Evolutionary conservation across 1,140 invertebrate species (phyloP).

Genomic region (Planococcus citri): DNA sequence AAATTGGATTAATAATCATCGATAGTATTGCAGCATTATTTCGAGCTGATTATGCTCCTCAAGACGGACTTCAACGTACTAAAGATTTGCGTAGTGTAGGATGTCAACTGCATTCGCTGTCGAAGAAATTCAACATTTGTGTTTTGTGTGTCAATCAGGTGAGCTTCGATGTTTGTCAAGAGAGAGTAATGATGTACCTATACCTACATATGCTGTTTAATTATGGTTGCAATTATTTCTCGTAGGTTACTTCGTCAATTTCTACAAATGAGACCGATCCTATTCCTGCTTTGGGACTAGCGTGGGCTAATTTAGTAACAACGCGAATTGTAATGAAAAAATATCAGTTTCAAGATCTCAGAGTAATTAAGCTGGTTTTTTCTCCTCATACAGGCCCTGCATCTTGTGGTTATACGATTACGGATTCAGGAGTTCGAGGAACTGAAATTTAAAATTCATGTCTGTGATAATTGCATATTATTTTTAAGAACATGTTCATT

Average conservation of each 20-base stretch:
- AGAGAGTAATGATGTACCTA: slow-evolving; percentile 11
- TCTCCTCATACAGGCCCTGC: slow-evolving; percentile 15
- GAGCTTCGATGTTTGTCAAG: slow-evolving; percentile 28
- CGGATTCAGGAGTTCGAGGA: slow-evolving; percentile 22
- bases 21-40: slow-evolving; percentile 65
- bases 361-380: slow-evolving; percentile 18
- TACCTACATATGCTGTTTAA: neutral
- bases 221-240: slow-evolving; percentile 20
- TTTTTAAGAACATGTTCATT: no score
- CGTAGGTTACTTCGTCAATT: slow-evolving; percentile 36
- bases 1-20: slow-evolving; percentile 50
- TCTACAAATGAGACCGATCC: slow-evolving; percentile 29
- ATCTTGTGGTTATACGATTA: slow-evolving; percentile 14
- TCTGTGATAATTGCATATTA: no score
- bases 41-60: slow-evolving; percentile 44
- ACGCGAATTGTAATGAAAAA: slow-evolving; percentile 42
- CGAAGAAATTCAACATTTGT: slow-evolving; percentile 40
- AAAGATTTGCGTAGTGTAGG: slow-evolving; percentile 46
- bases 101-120: slow-evolving; percentile 42
- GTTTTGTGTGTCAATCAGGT: slow-evolving; percentile 65
- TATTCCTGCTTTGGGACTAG: slow-evolving; percentile 45
- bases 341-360: slow-evolving; percentile 4
- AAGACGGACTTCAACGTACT: slow-evolving; percentile 35
- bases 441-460: neutral
- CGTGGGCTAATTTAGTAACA: slow-evolving; percentile 55